Conservation (phyloP, 2,113 vertebrate genomes). For the Leptobrachium leishanense region DNA sequence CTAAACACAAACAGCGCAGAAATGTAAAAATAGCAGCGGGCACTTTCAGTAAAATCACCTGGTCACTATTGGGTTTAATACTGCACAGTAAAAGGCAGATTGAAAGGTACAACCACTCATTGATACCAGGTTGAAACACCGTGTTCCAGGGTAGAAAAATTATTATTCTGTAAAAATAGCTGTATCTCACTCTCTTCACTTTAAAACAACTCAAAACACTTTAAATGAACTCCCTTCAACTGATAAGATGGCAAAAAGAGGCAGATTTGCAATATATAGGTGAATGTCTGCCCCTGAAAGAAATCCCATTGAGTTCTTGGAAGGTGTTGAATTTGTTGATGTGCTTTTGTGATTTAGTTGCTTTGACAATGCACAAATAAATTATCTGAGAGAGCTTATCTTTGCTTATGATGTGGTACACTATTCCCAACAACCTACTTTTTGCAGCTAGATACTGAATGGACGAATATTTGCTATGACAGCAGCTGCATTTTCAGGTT, state of each 20-base stretch:
- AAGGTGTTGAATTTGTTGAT: constrained; percentile 9
- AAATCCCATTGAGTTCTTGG: neutral
- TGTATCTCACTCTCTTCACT: too few species aligned
- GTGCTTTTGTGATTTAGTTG: neutral
- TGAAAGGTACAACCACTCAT: too few species aligned
- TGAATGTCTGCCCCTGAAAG: neutral
- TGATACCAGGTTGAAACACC: too few species aligned
- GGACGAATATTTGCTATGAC: constrained; percentile 50
- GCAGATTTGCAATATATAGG: neutral
- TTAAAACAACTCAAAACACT: too few species aligned
- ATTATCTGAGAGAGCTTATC: constrained; percentile 10
- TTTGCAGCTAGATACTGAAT: constrained; percentile 54
- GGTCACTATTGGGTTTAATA: too few species aligned
- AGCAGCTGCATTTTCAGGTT: constrained; percentile 29
- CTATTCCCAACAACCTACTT: constrained; percentile 6
- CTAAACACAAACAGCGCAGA: too few species aligned
- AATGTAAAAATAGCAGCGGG: too few species aligned
- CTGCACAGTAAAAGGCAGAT: too few species aligned
- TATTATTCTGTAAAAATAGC: too few species aligned
- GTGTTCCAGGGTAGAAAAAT: too few species aligned
- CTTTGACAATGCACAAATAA: neutral
- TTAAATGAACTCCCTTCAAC: neutral
- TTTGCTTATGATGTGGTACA: neutral
- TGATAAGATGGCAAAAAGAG: neutral
- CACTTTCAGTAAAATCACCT: too few species aligned